These are phyloP conservation scores for Lysandra coridon DNA, from an alignment of 2,888 invertebrate species.

Conservation along the genomic window DNA sequence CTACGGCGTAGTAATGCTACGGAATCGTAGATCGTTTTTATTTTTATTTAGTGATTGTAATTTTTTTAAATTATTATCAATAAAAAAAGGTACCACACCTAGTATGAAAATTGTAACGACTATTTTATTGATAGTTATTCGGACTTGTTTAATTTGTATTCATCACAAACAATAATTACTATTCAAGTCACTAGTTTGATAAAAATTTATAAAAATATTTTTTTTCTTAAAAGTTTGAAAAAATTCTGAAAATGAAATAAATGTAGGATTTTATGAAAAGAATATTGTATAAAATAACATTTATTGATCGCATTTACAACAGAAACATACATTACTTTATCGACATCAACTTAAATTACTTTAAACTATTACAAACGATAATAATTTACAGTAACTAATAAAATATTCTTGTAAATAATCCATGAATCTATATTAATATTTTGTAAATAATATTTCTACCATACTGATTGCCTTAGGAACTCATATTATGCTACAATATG, in stretches of 20 bases:
- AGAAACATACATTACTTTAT: conserved; percentile 27
- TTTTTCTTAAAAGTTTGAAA: no score
- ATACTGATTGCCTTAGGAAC: not conserved
- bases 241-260: not conserved
- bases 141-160: no score
- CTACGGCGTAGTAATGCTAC: no score
- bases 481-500: not conserved
- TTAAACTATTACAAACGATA: conserved; percentile 29
- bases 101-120: no score
- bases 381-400: conserved; percentile 8
- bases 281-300: conserved; percentile 16
- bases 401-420: not conserved
- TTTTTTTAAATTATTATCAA: no score
- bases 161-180: no score
- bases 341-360: not conserved
- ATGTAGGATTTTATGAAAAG: conserved; percentile 1
- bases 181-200: no score
- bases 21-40: no score
- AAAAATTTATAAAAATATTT: no score
- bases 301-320: conserved; percentile 33
- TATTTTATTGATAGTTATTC: no score
- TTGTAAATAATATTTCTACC: not conserved
- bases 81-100: no score
- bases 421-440: not conserved
- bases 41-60: no score